phyloP scores from a whole-genome alignment of 2,888 invertebrate species.

The Anthophora plumipes region DNA sequence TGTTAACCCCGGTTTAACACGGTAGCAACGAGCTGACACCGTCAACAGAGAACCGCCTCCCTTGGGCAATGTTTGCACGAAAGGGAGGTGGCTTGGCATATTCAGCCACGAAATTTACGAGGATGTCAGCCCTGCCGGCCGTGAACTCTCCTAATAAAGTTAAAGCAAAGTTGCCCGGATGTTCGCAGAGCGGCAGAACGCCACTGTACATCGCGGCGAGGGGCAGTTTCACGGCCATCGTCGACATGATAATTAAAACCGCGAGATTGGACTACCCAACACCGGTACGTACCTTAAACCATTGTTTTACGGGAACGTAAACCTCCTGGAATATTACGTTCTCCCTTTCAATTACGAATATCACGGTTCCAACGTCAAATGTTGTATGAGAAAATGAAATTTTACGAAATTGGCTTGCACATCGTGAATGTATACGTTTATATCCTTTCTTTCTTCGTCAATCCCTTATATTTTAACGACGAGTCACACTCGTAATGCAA shows the following conservation, averaged over 20 bases:
- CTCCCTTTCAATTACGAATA: too few relatives aligned
- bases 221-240: slow-evolving; percentile 93
- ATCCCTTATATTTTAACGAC: too few relatives aligned
- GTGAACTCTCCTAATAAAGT: slow-evolving; percentile 44
- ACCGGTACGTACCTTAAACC: slow-evolving; percentile 84
- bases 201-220: slow-evolving; percentile 91
- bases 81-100: slow-evolving; percentile 3
- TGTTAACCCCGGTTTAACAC: slow-evolving; percentile 40
- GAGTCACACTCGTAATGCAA: too few relatives aligned
- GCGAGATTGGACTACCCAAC: slow-evolving; percentile 88
- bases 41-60: slow-evolving; percentile 18
- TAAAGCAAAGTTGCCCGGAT: slow-evolving; percentile 53
- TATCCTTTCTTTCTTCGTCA: too few relatives aligned
- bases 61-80: slow-evolving; percentile 33
- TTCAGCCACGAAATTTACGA: slow-evolving; percentile 10
- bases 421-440: too few relatives aligned
- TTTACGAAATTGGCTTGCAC: too few relatives aligned
- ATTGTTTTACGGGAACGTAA: neutral
- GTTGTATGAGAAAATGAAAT: too few relatives aligned
- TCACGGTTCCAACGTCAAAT: too few relatives aligned
- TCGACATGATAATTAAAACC: slow-evolving; percentile 93
- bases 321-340: neutral
- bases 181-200: slow-evolving; percentile 88
- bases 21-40: slow-evolving; percentile 25
- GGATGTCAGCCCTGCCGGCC: slow-evolving; percentile 4